Base-by-base conservation (phyloP, 2,888 invertebrate genomes). In the Listrodromus nycthemerus region DNA sequence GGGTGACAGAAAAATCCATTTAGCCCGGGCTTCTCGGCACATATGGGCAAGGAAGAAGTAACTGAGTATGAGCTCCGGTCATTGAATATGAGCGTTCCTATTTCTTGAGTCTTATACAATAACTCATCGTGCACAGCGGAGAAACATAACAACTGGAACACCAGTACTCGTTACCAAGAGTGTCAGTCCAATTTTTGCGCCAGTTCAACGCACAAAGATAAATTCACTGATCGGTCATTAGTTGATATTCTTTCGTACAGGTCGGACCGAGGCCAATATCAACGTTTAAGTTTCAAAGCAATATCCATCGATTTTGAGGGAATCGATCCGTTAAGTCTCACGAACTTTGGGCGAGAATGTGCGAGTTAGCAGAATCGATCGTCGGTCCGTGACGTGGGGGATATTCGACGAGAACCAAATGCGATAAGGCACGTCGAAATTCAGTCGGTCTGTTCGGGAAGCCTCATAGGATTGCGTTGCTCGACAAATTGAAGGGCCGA, bases 1-100 rank as follows among this genome's bases (percentile, higher is more conserved):
- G 85, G 83, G 89, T 89, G 91, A 91, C 89, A 90, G 87, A 90
- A 90, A 90, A 91, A 89, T 90, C 89, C 89, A 86, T 83, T 85
- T 19, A 8, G 24, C 8, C 58, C 55, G 24, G 45, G 50, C 27
- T 63, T 63, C 52, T n/a, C 30, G 48, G 41, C 58, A 45, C 37
- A 5, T 13, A 6, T 27, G 21, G 61, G 45, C 13, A 61, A 30
- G 19, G 61, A 73, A 30, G 7, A 45, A 73, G 45, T 45, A 21
- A 55, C 30, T 16, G 37, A 37, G 41, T 58, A 19, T 37, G 13
- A 27, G 24, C 27, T 58, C 10, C 0, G 4, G 24, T 13, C 13
- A 6, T 58, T 27, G 27, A 8, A 16, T 27, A 27, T 27, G 58
- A 3, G 27, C 1, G 1, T 58, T n/a, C 24, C 27, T 2, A 52